Conservation (phyloP, 2,113 vertebrate species). For the Oplegnathus fasciatus region DNA sequence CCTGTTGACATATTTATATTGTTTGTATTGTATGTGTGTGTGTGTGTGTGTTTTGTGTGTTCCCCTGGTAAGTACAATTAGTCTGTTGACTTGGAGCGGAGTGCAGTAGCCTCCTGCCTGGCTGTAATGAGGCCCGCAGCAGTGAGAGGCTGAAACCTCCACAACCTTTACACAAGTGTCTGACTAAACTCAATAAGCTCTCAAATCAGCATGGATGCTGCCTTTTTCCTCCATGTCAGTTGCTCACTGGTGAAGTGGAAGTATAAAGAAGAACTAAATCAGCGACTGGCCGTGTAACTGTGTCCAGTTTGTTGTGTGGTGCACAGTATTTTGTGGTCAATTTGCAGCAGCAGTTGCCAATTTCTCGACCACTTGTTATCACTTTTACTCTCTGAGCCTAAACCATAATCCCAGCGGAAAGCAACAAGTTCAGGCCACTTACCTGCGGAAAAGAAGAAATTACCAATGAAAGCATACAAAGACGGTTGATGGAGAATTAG, state of each 20-base stretch:
- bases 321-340: not conserved
- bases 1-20: conserved; percentile 63
- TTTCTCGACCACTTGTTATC: not conserved
- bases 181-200: not conserved
- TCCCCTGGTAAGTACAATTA: conserved; percentile 61
- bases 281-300: not conserved
- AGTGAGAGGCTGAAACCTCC: conserved; percentile 21
- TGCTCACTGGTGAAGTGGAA: not conserved
- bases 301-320: not conserved
- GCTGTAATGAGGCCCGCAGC: conserved; percentile 69
- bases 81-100: conserved; percentile 36
- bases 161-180: conserved; percentile 28
- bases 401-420: not conserved
- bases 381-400: not conserved
- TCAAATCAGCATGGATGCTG: not conserved
- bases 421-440: not conserved
- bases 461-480: not conserved
- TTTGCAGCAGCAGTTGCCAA: conserved; percentile 7
- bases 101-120: conserved; percentile 50
- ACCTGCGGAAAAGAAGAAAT: not conserved
- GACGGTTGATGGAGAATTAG: not conserved
- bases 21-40: conserved; percentile 39
- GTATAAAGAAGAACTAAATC: not conserved
- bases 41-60: not conserved
- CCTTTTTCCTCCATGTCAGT: not conserved